These are phyloP conservation scores for Garrulus glandarius DNA, from an alignment of 2,797 vertebrate species.

Conservation along the genomic window DNA sequence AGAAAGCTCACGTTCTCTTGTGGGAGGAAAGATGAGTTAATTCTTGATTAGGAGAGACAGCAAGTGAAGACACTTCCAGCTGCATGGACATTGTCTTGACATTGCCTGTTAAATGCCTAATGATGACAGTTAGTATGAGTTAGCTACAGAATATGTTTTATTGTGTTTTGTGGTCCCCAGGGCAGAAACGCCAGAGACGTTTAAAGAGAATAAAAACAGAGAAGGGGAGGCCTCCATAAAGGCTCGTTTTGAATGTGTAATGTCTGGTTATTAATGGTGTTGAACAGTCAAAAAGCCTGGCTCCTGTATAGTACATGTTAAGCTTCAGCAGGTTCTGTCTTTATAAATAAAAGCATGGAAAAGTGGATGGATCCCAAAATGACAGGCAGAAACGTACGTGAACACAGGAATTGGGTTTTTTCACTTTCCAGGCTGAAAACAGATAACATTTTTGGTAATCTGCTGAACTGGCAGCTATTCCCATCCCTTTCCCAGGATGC, in stretches of 20 bases:
- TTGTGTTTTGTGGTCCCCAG: neutral
- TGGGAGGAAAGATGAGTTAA: neutral
- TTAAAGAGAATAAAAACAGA: neutral
- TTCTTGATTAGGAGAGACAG: neutral
- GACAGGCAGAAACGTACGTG: neutral
- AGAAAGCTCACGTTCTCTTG: neutral
- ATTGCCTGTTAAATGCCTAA: neutral
- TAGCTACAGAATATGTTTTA: neutral
- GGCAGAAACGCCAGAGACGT: neutral
- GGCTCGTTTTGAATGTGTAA: neutral
- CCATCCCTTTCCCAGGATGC: neutral
- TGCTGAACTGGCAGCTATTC: neutral
- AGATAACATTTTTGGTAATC: neutral
- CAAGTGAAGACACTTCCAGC: neutral
- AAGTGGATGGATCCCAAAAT: neutral
- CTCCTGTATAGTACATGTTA: no score
- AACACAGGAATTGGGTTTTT: neutral
- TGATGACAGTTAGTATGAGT: neutral
- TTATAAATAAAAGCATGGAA: neutral
- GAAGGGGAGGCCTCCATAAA: neutral
- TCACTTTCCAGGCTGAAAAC: neutral
- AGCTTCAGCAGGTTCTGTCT: neutral
- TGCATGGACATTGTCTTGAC: neutral
- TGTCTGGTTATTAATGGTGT: neutral
- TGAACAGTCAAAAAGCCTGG: neutral